These are phyloP conservation scores for Philopotamus ludificatus DNA, from an alignment of 1,140 invertebrate genomes.

Conservation along the genomic window DNA sequence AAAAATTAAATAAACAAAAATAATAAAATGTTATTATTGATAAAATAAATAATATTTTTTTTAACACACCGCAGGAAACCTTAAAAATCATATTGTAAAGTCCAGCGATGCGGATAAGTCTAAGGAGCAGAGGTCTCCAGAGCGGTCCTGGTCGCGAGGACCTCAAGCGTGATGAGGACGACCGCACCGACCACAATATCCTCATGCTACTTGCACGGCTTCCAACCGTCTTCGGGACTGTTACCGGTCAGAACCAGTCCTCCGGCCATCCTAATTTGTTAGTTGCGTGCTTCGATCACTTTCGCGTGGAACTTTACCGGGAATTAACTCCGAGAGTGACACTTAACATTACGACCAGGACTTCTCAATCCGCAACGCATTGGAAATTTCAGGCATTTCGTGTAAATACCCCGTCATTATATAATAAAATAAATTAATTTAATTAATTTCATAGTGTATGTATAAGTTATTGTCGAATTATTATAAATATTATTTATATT, in stretches of 20 bases:
- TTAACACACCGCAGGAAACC: too few relatives aligned
- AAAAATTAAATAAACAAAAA: too few relatives aligned
- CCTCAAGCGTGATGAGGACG: slow-evolving; percentile 15
- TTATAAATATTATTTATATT: too few relatives aligned
- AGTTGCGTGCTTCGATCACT: slow-evolving; percentile 25
- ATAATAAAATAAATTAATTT: too few relatives aligned
- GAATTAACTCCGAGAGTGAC: slow-evolving; percentile 27
- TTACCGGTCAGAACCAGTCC: too few relatives aligned
- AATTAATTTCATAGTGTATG: too few relatives aligned
- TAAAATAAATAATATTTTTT: too few relatives aligned
- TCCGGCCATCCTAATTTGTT: slow-evolving; percentile 29
- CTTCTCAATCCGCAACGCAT: slow-evolving; percentile 10
- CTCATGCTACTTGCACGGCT: not conserved
- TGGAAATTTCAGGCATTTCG: too few relatives aligned
- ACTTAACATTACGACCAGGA: slow-evolving; percentile 19
- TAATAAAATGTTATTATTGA: too few relatives aligned
- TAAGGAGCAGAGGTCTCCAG: not conserved
- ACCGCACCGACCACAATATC: slow-evolving; percentile 19
- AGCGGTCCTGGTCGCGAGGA: slow-evolving; percentile 1
- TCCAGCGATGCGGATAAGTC: not conserved
- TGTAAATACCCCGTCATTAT: too few relatives aligned
- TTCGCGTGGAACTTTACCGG: slow-evolving; percentile 26
- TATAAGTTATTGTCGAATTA: too few relatives aligned
- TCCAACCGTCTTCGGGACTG: too few relatives aligned
- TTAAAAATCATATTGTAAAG: not conserved